Percentiles rank a stretch among this genome's conserved stretches.
Evolutionary conservation across 2,888 invertebrate genomes (phyloP).

Genomic region (Auanema freiburgensis): DNA sequence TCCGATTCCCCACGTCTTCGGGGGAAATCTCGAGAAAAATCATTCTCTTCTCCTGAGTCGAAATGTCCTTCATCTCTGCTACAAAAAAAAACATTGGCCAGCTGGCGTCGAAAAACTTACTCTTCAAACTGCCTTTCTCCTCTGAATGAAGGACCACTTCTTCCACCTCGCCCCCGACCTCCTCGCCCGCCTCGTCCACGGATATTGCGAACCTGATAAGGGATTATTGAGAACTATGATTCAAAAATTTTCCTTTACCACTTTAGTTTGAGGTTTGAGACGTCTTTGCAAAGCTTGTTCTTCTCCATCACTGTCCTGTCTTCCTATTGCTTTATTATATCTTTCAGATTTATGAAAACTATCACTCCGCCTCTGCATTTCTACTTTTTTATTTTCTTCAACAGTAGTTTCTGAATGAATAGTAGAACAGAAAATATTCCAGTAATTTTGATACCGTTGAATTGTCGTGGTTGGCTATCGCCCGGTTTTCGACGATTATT

Average conservation of each 20-base stretch:
- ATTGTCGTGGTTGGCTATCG: too few relatives aligned
- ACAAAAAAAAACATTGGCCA: neutral
- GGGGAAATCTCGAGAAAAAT: neutral
- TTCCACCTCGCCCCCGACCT: neutral
- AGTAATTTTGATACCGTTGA: too few relatives aligned
- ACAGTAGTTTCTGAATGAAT: too few relatives aligned
- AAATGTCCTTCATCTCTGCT: conserved; percentile 9
- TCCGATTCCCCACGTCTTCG: neutral
- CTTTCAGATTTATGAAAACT: too few relatives aligned
- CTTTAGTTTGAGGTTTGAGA: neutral
- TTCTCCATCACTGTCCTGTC: neutral
- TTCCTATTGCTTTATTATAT: neutral
- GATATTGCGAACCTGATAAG: conserved; percentile 17
- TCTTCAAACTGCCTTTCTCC: neutral
- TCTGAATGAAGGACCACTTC: neutral
- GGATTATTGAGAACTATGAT: neutral
- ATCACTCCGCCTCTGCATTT: too few relatives aligned
- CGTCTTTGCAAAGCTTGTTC: neutral
- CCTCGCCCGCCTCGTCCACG: conserved; percentile 9
- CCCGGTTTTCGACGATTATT: too few relatives aligned
- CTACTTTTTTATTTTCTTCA: too few relatives aligned
- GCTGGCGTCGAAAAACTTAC: neutral
- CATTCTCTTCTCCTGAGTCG: neutral
- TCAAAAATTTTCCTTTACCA: neutral
- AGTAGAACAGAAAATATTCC: too few relatives aligned